Evolutionary conservation across 2,113 vertebrate genomes (phyloP).

Genomic region (Hippocampus barbouri): DNA sequence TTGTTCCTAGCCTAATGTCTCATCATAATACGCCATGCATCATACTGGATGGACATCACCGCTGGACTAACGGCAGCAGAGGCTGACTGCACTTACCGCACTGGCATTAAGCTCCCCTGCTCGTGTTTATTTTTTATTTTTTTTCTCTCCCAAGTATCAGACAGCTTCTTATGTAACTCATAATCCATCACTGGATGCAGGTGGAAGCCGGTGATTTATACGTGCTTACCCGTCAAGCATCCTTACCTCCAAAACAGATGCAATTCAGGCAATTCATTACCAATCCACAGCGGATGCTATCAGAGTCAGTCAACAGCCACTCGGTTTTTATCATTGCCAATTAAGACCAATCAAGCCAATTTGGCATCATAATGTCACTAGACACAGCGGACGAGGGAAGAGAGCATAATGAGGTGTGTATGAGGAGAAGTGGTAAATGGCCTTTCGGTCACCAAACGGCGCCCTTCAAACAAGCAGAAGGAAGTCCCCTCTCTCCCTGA

Average conservation of each 20-base stretch:
- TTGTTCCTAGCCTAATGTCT: slow-evolving; percentile 56
- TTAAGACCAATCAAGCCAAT: slow-evolving; percentile 69
- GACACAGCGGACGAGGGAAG: slow-evolving; percentile 46
- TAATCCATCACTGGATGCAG: slow-evolving; percentile 23
- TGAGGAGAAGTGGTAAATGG: slow-evolving; percentile 43
- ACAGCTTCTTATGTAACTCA: slow-evolving; percentile 1
- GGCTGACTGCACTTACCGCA: slow-evolving; percentile 11
- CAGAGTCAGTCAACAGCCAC: slow-evolving; percentile 67
- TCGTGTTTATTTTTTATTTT: slow-evolving; percentile 18
- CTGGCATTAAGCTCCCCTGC: slow-evolving; percentile 8
- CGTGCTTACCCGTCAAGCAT: slow-evolving; percentile 37
- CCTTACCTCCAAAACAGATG: slow-evolving; percentile 48
- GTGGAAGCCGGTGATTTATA: slow-evolving; percentile 31
- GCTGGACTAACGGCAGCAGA: slow-evolving; percentile 27
- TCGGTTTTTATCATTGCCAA: slow-evolving; percentile 70
- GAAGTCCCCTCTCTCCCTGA: slow-evolving; percentile 14
- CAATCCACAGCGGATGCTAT: slow-evolving; percentile 58
- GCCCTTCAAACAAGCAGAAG: slow-evolving; percentile 21
- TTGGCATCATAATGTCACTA: slow-evolving; percentile 65
- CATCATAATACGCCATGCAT: slow-evolving; percentile 55
- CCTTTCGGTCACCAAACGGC: slow-evolving; percentile 38
- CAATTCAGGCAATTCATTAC: slow-evolving; percentile 62
- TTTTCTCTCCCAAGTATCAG: not conserved
- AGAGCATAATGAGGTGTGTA: slow-evolving; percentile 55
- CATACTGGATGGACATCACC: slow-evolving; percentile 28